Evolutionary conservation across 1,140 invertebrate species (phyloP), one percentile per base, ranked within the genome.

Genomic region (Zophobas morio): DNA sequence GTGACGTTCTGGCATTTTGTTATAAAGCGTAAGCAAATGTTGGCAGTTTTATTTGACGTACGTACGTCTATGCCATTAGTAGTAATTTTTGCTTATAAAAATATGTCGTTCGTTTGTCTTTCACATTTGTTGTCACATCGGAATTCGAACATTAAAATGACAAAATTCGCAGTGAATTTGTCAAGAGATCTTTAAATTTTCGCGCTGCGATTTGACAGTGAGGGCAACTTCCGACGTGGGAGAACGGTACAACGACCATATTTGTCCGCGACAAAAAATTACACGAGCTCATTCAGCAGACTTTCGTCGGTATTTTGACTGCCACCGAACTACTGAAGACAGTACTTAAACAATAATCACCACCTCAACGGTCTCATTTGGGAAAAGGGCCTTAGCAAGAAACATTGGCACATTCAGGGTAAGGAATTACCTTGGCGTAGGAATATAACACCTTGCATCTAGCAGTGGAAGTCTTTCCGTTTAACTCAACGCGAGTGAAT

Each of bases 401-500:
- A 34, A 34, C 34, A n/a, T 70, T 49, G 70, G 39, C 54, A 72
- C 37, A 54, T 46, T 54, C 33, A 32, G 6, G 6, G 46, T 35
- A 51, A 20, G n/a, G 39, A 54, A 51, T 72, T 72, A 76, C 72
- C 60, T 75, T 75, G 72, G 84, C 81, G 84, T 82, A 85, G 84
- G 78, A 81, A 84, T 81, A 85, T 82, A 79, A 81, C 79, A 83
- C 79, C 78, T 80, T 81, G 79, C 81, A 78, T 74, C 75, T 77
- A 80, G 73, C 53, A 78, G 71, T 77, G 70, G 80, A 78, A 88
- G 89, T 90, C 90, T 92, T 93, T 93, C 90, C 90, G 89, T 89
- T 89, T 90, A 89, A 88, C 87, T 89, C 88, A 90, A 89, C 88
- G 89, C 89, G 88, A 91, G 90, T 90, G 88, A 88, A 93, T 92